Evolutionary conservation across 2,113 vertebrate species (phyloP), one percentile per base, ranked within the genome.

Genomic region (Platycercus adscitus): DNA sequence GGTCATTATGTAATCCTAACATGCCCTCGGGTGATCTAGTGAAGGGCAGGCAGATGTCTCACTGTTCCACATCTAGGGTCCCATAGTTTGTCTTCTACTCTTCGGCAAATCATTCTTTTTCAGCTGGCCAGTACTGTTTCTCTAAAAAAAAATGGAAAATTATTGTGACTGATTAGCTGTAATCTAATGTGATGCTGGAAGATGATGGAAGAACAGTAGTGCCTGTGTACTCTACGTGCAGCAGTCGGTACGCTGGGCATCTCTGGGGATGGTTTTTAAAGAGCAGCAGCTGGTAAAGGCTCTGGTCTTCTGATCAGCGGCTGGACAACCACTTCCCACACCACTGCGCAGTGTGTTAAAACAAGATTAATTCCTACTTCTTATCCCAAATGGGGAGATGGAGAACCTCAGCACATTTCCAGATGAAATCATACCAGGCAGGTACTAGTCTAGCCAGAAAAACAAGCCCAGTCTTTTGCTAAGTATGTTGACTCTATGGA

Each of bases 381-480:
- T 79, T 68, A 50, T 19, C 17, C 46, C 31, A 21, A 82, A 73
- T 17, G 55, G 28, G 37, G 53, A 73, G 56, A 9, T 46, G 56
- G 49, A 68, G 58, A 77, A 64, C 33, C 33, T 81, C 33, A 21
- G 55, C 12, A 28, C 2, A 2, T 16, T 43, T 79, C 64, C 61
- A 64, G 47, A 17, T 84, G 56, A 55, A 71, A 71, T 49, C 16
- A 15, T 17, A 43, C 31, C 58, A 50, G n/a, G 25, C 28, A 28
- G 37, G 35, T 9, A 60, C 2, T 10, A 26, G 25, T 55, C 50
- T 28, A 63, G 31, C 41, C 24, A 81, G 73, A 52, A 86, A 86
- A 68, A 49, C 24, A 3, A 3, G 4, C 35, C 37, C 6, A 0
- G 0, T 26, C 26, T 46, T 78, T 50, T 17, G 7, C 7, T 13